Base-by-base conservation (phyloP, 2,113 vertebrate genomes). In the Platichthys flesus region DNA sequence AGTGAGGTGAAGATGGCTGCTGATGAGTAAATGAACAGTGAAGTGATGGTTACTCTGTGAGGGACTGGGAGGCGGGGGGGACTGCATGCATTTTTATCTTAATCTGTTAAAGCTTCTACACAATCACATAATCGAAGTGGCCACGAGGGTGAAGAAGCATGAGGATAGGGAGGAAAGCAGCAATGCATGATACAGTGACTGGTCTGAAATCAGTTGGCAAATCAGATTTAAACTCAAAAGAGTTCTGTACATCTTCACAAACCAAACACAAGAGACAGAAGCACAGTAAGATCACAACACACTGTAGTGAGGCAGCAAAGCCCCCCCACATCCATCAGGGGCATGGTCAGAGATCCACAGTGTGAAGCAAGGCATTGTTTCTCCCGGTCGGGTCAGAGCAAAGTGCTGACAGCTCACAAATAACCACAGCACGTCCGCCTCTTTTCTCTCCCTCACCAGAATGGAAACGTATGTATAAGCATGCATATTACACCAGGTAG, bases 401-500 rank as follows among this genome's bases (percentile, higher is more conserved):
- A 84, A 86, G 83, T 66, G 81, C 83, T 61, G 84, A 86, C 87
- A 49, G 85, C 86, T 79, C 56, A 76, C 65, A 72, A 74, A 76
- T 67, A 63, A 28, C 86, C 74, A 58, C 67, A 74, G 58, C 35
- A 35, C 7, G 31, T 67, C 78, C 28, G 71, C 74, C 79, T 71
- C 16, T 49, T n/a, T 23, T 20, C 58, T 45, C 31, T 61, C 56
- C 70, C 65, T 76, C 9, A 23, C 69, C 69, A 37, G 63, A 31
- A 68, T 24, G 66, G 40, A 83, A 67, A 83, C 84, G 85, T 69
- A 85, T 66, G 57, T 76, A 45, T 4, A 71, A 37, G 82, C 91
- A 90, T 92, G 90, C 90, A 81, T 82, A 31, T 84, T 87, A 92
- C 83, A 82, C 81, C 78, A 79, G 90, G 73, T 89, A 91, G 87